Evolutionary conservation across 92 coral and sea anemone species (phyloP), one percentile per base, ranked within the genome.

Genomic region (Phenganax marumi): DNA sequence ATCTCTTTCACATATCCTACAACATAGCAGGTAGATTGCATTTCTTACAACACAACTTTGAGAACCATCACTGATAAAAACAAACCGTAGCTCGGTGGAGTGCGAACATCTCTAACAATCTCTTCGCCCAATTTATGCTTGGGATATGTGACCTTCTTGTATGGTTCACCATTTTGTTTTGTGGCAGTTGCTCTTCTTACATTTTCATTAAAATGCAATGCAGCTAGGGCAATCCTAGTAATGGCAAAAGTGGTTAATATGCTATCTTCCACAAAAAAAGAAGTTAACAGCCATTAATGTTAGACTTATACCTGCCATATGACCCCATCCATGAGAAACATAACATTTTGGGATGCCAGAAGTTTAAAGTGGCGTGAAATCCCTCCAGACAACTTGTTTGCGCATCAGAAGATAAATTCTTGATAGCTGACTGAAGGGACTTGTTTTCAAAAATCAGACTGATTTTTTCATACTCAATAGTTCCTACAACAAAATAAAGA

Each of bases 371-470:
- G 8, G 79, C 50, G 33, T 73, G 57, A 50, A 73, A 73, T 16
- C 79, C 79, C 19, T 51, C 79, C 60, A 50, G 51, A 18, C n/a
- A 48, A 49, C 79, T 73, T 46, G 79, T 73, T 43, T 73, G 54
- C 0, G 18, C 61, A 50, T 4, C 43, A 16, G 79, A 60, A 6
- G 79, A 73, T 10, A 73, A 25, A 11, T 51, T 50, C 7, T 51
- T 33, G 51, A 70, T 18, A n/a, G 26, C 75, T 13, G 43, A 33
- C 43, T 33, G 43, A 33, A 33, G 43, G 5, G 43, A 33, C 43
- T 33, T 33, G 43, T 33, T 33, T 33, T 33, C 43, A 33, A 33
- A 33, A 33, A 33, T 33, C 43, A 33, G 5, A 33, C 43, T 33
- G 43, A 33, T 33, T 33, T 33, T 33, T 33, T 33, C 43, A 33